These are phyloP conservation scores for Fabriciana adippe DNA, from an alignment of 2,888 invertebrate genomes.

Conservation along the genomic window DNA sequence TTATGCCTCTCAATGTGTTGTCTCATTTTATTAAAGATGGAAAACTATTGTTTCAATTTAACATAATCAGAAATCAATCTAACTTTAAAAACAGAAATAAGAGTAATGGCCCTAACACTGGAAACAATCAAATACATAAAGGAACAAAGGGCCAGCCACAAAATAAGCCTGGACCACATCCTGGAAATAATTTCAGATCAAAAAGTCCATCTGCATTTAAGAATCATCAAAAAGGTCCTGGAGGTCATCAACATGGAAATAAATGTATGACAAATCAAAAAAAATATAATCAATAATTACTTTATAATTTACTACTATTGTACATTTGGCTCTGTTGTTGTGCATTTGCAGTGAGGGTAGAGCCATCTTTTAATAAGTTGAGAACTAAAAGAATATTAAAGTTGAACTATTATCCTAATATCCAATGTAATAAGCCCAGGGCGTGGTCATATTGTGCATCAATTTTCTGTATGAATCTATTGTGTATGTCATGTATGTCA, in stretches of 20 bases:
- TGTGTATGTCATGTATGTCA: too few relatives aligned
- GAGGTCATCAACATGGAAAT: not conserved
- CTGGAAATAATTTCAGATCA: slow-evolving; percentile 12
- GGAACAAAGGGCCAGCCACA: slow-evolving; percentile 41
- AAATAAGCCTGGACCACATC: slow-evolving; percentile 46
- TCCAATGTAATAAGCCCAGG: too few relatives aligned
- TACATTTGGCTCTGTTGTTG: too few relatives aligned
- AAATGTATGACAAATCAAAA: slow-evolving; percentile 13
- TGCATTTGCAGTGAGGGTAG: too few relatives aligned
- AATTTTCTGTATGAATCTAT: too few relatives aligned
- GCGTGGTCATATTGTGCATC: too few relatives aligned
- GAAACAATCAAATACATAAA: slow-evolving; percentile 45
- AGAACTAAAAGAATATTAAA: too few relatives aligned
- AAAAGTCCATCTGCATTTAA: slow-evolving; percentile 12
- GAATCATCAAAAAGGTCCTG: not conserved
- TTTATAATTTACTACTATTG: too few relatives aligned
- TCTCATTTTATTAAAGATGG: slow-evolving; percentile 60
- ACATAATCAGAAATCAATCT: slow-evolving; percentile 54
- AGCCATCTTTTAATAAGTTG: too few relatives aligned
- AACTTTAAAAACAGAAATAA: slow-evolving; percentile 41
- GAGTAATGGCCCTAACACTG: slow-evolving; percentile 43
- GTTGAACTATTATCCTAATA: too few relatives aligned
- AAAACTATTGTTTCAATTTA: slow-evolving; percentile 60
- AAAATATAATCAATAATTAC: not conserved
- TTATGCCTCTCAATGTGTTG: slow-evolving; percentile 60